Conservation (phyloP, 64 coral and sea anemone genomes). For the Montipora cactus region DNA sequence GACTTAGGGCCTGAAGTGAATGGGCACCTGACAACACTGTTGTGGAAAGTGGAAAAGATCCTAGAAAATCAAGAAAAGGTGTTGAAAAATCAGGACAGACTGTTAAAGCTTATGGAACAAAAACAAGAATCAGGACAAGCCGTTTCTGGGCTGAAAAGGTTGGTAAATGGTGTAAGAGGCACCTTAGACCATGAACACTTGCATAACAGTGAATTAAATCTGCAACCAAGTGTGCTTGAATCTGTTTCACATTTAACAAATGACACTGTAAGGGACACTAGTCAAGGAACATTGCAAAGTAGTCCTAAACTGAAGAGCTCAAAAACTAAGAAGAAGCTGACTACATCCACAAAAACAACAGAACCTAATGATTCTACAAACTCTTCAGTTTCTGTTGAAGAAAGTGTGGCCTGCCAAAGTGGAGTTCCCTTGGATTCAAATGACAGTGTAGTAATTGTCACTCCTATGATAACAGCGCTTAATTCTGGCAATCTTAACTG, state of each 20-base stretch:
- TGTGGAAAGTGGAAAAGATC: constrained; percentile 71
- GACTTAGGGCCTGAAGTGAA: constrained; percentile 73
- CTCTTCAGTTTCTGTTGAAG: constrained; percentile 3
- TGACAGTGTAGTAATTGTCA: not conserved
- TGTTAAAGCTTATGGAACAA: constrained; percentile 44
- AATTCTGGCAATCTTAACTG: not conserved
- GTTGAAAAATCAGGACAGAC: constrained; percentile 70
- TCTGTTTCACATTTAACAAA: constrained; percentile 12
- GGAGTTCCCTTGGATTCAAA: not conserved
- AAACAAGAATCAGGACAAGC: not conserved
- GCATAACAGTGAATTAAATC: not conserved
- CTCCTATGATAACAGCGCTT: constrained; percentile 4
- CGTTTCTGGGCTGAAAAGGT: not conserved
- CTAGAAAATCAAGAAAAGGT: constrained; percentile 71
- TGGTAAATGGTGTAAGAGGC: constrained; percentile 33
- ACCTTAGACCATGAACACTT: not conserved
- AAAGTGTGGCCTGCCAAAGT: not conserved
- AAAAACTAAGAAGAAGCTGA: not conserved
- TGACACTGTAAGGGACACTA: not conserved
- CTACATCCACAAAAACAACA: not conserved
- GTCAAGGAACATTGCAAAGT: not conserved
- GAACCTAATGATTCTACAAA: not conserved
- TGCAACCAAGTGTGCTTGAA: constrained; percentile 25
- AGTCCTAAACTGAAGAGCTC: not conserved
- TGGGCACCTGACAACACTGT: constrained; percentile 59